A percentile compares a stretch with the other conserved stretches of the same genome.
These are phyloP conservation scores for Pantherophis alleghaniensis DNA, from an alignment of 2,797 vertebrate genomes.

Conservation along the genomic window DNA sequence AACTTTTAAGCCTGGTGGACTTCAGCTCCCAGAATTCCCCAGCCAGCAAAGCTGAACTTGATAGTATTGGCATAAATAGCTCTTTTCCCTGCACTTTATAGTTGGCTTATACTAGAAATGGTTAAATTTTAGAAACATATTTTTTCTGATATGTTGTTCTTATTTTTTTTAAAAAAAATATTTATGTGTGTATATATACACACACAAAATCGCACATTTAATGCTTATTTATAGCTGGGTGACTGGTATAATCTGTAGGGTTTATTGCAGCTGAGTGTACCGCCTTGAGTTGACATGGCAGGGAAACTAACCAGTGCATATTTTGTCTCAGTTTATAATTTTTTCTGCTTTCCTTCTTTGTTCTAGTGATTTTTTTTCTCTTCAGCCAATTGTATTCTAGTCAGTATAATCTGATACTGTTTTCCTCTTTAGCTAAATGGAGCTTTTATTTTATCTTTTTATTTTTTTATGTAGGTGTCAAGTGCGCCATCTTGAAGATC, in stretches of 20 bases:
- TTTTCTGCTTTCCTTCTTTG: not conserved
- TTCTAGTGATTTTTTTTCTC: not conserved
- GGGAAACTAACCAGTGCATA: not conserved
- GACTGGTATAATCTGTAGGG: not conserved
- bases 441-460: not conserved
- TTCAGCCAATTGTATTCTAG: not conserved
- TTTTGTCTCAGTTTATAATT: not conserved
- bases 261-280: not conserved
- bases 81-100: not conserved
- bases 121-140: not conserved
- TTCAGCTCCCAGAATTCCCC: too few species aligned
- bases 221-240: not conserved
- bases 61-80: not conserved
- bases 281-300: not conserved
- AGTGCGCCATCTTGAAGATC: slow-evolving; percentile 85
- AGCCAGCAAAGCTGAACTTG: not conserved
- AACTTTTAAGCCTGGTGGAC: too few species aligned
- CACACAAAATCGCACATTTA: not conserved
- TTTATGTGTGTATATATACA: not conserved
- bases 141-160: not conserved
- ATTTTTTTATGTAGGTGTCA: slow-evolving; percentile 79
- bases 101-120: not conserved
- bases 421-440: not conserved
- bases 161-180: not conserved
- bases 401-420: not conserved